Evolutionary conservation across 1,140 invertebrate species (phyloP).

Genomic region (Psix sp.): DNA sequence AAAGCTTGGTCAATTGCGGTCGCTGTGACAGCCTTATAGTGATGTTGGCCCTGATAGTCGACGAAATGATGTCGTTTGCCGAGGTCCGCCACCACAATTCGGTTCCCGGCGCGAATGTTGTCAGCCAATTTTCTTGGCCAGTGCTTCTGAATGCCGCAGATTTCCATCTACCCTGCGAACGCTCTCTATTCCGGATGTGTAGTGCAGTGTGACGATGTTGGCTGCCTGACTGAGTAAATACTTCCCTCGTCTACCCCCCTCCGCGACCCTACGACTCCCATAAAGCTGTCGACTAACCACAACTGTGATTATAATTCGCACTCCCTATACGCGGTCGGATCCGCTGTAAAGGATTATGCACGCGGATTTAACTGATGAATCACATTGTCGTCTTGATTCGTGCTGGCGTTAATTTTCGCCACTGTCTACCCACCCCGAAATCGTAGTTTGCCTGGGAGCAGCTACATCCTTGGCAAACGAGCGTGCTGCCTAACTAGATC

Average conservation of each 20-base stretch:
- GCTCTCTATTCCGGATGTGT: slow-evolving; percentile 65
- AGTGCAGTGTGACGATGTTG: slow-evolving; percentile 61
- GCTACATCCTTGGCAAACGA: slow-evolving; percentile 42
- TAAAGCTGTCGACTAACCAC: slow-evolving; percentile 69
- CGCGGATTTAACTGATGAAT: slow-evolving; percentile 79
- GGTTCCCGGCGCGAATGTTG: slow-evolving; percentile 73
- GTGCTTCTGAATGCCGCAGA: slow-evolving; percentile 77
- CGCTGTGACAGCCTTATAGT: slow-evolving; percentile 50
- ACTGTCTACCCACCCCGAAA: slow-evolving; percentile 37
- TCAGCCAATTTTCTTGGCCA: slow-evolving; percentile 78
- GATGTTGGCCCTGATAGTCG: slow-evolving; percentile 45
- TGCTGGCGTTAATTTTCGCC: slow-evolving; percentile 76
- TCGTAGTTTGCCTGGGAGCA: slow-evolving; percentile 51
- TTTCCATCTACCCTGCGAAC: slow-evolving; percentile 74
- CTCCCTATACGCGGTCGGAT: slow-evolving; percentile 60
- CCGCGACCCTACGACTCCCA: slow-evolving; percentile 36
- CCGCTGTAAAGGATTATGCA: slow-evolving; percentile 77
- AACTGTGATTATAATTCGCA: slow-evolving; percentile 78
- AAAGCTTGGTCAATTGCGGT: slow-evolving; percentile 55
- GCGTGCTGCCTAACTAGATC: slow-evolving; percentile 50
- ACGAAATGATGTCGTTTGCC: slow-evolving; percentile 60
- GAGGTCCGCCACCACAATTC: slow-evolving; percentile 65
- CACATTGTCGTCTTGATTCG: slow-evolving; percentile 79
- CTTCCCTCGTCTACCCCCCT: slow-evolving; percentile 65
- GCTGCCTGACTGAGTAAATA: slow-evolving; percentile 71